Evolutionary conservation across 2,113 vertebrate genomes (phyloP), one percentile per base, ranked within the genome.

Genomic region (Meles meles): DNA sequence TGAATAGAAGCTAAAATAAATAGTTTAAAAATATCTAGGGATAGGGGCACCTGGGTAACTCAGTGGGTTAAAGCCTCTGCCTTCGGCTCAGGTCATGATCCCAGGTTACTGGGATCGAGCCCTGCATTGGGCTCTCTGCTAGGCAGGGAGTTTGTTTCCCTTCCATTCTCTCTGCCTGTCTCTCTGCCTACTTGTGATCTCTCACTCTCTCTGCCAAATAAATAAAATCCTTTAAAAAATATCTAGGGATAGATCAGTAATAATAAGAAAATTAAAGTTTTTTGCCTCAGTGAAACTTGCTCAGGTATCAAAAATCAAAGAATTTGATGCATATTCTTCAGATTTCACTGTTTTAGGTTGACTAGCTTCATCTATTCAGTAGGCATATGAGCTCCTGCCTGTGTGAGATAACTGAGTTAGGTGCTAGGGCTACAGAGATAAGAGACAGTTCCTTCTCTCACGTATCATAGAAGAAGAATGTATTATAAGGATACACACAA

Each of bases 1-100:
- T 87, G 31, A 96, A 31, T 86, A 95, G 61, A 96, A 97, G 83
- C 59, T 89, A 44, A 94, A 90, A 94, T 65, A 92, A 95, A 77
- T 42, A 67, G 23, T 86, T 92, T 86, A 93, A 47, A 94, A 86
- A 44, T 57, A 94, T 83, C 47, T 67, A 52, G 57, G 39, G 25
- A 18, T 55, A 49, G 52, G 57, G 20, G 57, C 20, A 0, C 20
- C 57, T 57, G 20, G 57, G 20, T 57, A 2, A 21, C 57, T 57
- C 20, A 57, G 57, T 57, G 7, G 57, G 20, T 57, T 55, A 55
- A 57, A 21, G 57, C 57, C 7, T 57, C 57, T 57, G 57, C 20
- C 57, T 57, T 21, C 7, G 18, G 57, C 57, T 57, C 21, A 21
- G 55, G 20, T 57, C 55, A 57, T 57, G 55, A 57, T 57, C 55